phyloP scores from a whole-genome alignment of 2,888 invertebrate genomes.

The Thalpophila matura region DNA sequence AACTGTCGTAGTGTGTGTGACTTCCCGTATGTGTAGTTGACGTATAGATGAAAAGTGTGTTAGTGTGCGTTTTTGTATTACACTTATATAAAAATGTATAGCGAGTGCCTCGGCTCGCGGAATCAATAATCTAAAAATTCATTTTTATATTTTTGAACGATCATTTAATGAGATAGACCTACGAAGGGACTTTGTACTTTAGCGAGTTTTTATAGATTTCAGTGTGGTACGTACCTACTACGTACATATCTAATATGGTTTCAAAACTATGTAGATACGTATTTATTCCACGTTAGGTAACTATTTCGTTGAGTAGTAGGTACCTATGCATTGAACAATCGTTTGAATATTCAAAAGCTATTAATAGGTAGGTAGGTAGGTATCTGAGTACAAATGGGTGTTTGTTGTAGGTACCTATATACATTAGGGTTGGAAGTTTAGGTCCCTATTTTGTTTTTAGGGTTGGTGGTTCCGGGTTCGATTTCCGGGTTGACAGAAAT shows the following conservation, averaged over 20 bases:
- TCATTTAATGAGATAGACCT: constrained; percentile 56
- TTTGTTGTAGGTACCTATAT: too few species aligned
- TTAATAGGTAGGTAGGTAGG: constrained; percentile 8
- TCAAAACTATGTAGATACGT: constrained; percentile 32
- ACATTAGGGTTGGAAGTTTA: not conserved
- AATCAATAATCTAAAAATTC: constrained; percentile 88
- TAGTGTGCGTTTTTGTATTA: constrained; percentile 80
- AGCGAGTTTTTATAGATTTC: constrained; percentile 5
- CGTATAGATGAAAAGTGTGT: constrained; percentile 73
- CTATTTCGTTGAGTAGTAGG: constrained; percentile 21
- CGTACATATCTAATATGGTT: constrained; percentile 24
- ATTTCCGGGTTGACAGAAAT: constrained; percentile 10
- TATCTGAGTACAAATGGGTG: constrained; percentile 11
- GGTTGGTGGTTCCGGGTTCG: constrained; percentile 34
- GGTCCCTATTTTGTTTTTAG: not conserved
- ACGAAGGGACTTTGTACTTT: constrained; percentile 25
- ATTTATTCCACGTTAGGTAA: constrained; percentile 44
- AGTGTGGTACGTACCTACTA: not conserved
- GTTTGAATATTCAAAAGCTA: constrained; percentile 45
- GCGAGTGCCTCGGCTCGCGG: constrained; percentile 75
- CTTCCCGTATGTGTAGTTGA: constrained; percentile 87
- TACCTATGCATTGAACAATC: constrained; percentile 29
- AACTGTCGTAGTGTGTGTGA: constrained; percentile 79
- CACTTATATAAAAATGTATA: constrained; percentile 84
- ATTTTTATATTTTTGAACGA: constrained; percentile 80